Conservation (phyloP, 2,113 vertebrate genomes). For the Scatophagus argus region DNA sequence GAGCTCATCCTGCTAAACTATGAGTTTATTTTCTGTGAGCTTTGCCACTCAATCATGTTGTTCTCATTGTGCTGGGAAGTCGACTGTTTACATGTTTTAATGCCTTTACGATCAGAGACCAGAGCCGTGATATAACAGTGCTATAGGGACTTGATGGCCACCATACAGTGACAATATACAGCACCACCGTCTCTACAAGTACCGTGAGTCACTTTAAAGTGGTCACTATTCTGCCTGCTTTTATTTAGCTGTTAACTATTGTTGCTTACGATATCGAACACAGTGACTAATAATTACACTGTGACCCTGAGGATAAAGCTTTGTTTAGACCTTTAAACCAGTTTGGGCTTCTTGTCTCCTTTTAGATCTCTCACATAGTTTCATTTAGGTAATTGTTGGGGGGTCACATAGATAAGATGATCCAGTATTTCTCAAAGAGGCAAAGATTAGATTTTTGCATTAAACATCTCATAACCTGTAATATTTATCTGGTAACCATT, state of each 20-base stretch:
- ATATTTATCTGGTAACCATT: no score
- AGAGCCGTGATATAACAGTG: background rate
- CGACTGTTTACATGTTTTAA: background rate
- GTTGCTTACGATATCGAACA: background rate
- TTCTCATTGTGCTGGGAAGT: background rate
- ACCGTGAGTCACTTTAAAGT: background rate
- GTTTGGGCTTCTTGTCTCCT: no score
- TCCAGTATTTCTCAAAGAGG: no score
- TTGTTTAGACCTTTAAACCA: no score
- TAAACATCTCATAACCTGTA: no score
- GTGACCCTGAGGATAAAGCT: no score
- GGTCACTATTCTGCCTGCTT: background rate
- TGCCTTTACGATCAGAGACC: background rate
- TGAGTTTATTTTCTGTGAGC: background rate
- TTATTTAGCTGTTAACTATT: background rate
- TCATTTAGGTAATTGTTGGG: no score
- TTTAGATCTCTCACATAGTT: no score
- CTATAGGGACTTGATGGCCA: background rate
- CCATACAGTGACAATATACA: background rate
- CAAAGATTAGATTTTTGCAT: no score
- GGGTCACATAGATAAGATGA: no score
- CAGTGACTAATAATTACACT: background rate
- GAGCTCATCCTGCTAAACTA: background rate
- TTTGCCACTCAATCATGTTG: background rate
- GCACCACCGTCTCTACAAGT: background rate